Evolutionary conservation across 2,113 vertebrate species (phyloP).

Genomic region (Ophthalmolycus amberensis): DNA sequence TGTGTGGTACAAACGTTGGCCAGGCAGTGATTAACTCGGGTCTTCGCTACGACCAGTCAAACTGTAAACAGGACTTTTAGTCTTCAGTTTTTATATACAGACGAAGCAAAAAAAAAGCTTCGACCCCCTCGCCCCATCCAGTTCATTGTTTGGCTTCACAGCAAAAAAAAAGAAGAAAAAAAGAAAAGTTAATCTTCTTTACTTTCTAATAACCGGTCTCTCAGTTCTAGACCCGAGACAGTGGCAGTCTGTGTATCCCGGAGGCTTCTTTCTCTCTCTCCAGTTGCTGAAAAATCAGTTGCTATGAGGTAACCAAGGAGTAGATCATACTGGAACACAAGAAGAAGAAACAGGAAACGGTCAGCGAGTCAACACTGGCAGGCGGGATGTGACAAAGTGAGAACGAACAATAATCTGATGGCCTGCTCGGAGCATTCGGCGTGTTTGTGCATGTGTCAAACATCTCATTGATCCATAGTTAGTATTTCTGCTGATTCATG

Average conservation of each 20-base stretch:
- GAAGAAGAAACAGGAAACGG: slow-evolving; percentile 46
- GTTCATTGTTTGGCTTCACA: slow-evolving; percentile 49
- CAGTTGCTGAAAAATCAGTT: slow-evolving; percentile 58
- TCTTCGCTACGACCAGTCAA: slow-evolving; percentile 56
- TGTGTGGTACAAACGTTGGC: slow-evolving; percentile 70
- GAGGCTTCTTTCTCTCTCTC: slow-evolving; percentile 30
- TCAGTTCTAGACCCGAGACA: slow-evolving; percentile 34
- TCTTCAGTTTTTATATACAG: slow-evolving; percentile 65
- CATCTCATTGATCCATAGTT: slow-evolving; percentile 31
- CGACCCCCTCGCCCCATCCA: not conserved
- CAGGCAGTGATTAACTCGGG: slow-evolving; percentile 75
- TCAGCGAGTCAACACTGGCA: slow-evolving; percentile 30
- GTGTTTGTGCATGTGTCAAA: slow-evolving; percentile 5
- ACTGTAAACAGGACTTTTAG: slow-evolving; percentile 72
- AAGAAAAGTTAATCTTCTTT: slow-evolving; percentile 13
- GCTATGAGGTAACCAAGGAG: slow-evolving; percentile 86
- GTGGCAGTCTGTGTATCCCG: slow-evolving; percentile 49
- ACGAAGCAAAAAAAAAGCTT: slow-evolving; percentile 30
- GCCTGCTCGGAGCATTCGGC: slow-evolving; percentile 7
- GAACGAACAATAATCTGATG: not conserved
- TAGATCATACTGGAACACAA: slow-evolving; percentile 85
- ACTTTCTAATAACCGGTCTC: slow-evolving; percentile 31
- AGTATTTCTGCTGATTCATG: slow-evolving; percentile 20
- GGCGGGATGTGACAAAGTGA: not conserved
- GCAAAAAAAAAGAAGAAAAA: not conserved